Evolutionary conservation across 1,140 invertebrate genomes (phyloP).

Genomic region (Formica exsecta): DNA sequence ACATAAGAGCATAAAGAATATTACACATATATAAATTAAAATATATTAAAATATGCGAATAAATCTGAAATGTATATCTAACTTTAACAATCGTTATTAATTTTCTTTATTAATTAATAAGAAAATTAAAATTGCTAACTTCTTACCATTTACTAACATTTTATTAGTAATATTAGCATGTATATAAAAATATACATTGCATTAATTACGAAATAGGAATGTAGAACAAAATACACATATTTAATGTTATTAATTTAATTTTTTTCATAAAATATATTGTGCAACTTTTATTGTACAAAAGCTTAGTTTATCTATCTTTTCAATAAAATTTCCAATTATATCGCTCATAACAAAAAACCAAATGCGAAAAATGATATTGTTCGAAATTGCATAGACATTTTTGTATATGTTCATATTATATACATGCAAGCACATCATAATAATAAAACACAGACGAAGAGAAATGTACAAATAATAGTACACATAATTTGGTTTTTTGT

Average conservation of each 20-base stretch:
- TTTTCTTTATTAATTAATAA: not conserved
- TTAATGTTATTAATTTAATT: not conserved
- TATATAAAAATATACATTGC: not conserved
- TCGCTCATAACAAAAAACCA: not conserved
- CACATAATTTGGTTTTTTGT: not conserved
- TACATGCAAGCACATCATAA: not conserved
- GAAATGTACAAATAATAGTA: not conserved
- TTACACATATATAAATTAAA: not conserved
- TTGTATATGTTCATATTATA: not conserved
- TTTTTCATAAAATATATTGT: not conserved
- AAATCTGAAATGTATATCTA: not conserved
- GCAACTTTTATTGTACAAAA: slow-evolving; percentile 4
- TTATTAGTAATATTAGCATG: not conserved
- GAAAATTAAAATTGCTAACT: not conserved
- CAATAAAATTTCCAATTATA: not conserved
- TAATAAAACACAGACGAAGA: not conserved
- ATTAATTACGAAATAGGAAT: slow-evolving; percentile 19
- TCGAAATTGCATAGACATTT: not conserved
- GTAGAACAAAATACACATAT: not conserved
- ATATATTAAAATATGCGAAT: not conserved
- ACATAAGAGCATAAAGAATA: not conserved
- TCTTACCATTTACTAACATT: not conserved
- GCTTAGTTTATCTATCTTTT: slow-evolving; percentile 4
- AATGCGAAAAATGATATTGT: not conserved
- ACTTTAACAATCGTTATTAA: not conserved